These are phyloP conservation scores for Aphelenchoides bicaudatus DNA, from an alignment of 2,888 invertebrate genomes.

Conservation along the genomic window DNA sequence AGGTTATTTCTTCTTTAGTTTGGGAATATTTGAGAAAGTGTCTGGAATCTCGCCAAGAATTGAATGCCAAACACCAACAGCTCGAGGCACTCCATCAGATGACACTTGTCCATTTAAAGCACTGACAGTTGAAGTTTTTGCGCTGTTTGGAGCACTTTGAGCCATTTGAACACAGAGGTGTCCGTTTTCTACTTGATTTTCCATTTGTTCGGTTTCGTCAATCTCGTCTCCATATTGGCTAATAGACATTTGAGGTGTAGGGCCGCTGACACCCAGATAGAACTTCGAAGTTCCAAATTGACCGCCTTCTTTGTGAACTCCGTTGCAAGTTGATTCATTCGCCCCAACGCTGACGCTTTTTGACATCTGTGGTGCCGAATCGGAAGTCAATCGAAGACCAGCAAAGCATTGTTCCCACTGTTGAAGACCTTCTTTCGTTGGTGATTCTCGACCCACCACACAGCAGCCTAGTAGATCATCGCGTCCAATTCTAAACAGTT, in stretches of 20 bases:
- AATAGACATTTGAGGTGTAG: not conserved
- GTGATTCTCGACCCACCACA: slow-evolving; percentile 61
- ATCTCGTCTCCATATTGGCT: not conserved
- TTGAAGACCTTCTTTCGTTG: slow-evolving; percentile 50
- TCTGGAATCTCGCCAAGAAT: slow-evolving; percentile 59
- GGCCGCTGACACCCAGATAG: slow-evolving; percentile 4
- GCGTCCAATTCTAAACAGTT: slow-evolving; percentile 73
- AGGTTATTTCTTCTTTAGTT: slow-evolving; percentile 47
- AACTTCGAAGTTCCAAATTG: slow-evolving; percentile 16
- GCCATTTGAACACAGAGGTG: not conserved
- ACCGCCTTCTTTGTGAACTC: not conserved
- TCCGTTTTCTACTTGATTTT: slow-evolving; percentile 11
- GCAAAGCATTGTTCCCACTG: slow-evolving; percentile 57
- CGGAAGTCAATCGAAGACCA: not conserved
- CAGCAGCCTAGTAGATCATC: slow-evolving; percentile 80
- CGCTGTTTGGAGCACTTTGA: slow-evolving; percentile 2
- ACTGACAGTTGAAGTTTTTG: slow-evolving; percentile 14
- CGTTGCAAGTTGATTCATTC: too few relatives aligned
- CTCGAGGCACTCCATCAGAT: slow-evolving; percentile 29
- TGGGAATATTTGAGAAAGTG: slow-evolving; percentile 54
- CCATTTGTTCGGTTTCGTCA: not conserved
- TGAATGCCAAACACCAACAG: slow-evolving; percentile 58
- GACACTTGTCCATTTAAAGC: slow-evolving; percentile 1
- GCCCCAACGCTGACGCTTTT: slow-evolving; percentile 3
- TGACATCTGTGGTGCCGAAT: not conserved